Evolutionary conservation across 1,140 invertebrate genomes (phyloP).

Genomic region (Cyrtorhinus lividipennis): DNA sequence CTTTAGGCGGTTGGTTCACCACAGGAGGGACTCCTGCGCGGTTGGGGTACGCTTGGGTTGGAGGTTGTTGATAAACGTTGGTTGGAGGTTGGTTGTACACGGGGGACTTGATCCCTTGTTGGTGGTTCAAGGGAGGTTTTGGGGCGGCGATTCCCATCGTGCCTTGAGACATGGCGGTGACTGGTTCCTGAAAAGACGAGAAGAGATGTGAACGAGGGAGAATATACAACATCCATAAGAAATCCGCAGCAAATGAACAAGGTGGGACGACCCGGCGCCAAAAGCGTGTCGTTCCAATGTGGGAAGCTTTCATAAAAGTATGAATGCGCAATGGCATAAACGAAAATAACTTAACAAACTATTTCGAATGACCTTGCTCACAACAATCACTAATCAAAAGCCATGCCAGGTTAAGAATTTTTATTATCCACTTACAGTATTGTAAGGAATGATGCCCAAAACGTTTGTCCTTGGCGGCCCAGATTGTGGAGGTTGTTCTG

Average conservation of each 20-base stretch:
- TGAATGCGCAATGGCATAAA: no score
- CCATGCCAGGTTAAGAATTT: background rate
- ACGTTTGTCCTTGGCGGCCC: constrained; percentile 21
- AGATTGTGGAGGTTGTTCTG: constrained; percentile 13
- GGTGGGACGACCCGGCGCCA: no score
- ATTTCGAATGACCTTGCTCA: background rate
- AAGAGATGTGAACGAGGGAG: no score
- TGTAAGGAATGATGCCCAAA: constrained; percentile 19
- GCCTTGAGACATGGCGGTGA: constrained; percentile 2
- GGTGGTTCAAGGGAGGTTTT: background rate
- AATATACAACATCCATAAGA: no score
- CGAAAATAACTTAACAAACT: background rate
- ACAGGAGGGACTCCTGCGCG: background rate
- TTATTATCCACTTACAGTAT: constrained; percentile 11
- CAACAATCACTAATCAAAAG: background rate
- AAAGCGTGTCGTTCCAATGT: no score
- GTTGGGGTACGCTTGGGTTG: background rate
- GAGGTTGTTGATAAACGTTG: background rate
- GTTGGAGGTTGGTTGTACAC: constrained; percentile 1
- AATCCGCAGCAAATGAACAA: no score
- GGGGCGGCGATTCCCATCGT: background rate
- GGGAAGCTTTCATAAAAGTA: no score
- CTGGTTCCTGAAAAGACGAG: background rate
- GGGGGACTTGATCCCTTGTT: background rate
- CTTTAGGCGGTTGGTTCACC: background rate